These are phyloP conservation scores for Zele albiditarsus DNA, from an alignment of 2,888 invertebrate species.

Conservation along the genomic window DNA sequence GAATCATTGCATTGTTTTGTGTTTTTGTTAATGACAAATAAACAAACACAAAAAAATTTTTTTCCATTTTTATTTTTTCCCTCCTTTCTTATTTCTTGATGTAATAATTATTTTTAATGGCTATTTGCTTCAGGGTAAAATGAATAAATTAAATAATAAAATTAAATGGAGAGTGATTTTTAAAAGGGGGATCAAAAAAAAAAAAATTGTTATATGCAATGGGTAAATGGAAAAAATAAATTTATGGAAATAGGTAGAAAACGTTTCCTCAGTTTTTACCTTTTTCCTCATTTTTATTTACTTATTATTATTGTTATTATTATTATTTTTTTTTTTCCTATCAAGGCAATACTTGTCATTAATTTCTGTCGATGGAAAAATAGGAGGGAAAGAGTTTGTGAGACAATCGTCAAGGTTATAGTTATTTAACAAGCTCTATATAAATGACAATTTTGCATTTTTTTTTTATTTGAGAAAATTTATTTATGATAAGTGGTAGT, in stretches of 20 bases:
- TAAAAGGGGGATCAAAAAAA: too few species aligned
- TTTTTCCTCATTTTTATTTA: too few species aligned
- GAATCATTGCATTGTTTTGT: background rate
- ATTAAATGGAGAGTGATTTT: too few species aligned
- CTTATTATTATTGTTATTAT: too few species aligned
- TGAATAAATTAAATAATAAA: too few species aligned
- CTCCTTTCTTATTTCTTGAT: background rate
- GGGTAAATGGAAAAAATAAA: background rate
- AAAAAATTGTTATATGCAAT: background rate
- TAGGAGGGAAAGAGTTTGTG: slow-evolving; percentile 47
- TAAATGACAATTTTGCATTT: background rate
- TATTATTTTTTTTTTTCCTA: background rate
- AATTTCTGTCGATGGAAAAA: slow-evolving; percentile 37
- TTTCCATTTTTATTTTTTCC: background rate
- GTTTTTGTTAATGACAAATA: background rate
- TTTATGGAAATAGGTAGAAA: background rate
- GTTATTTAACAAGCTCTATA: slow-evolving; percentile 31
- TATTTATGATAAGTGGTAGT: background rate
- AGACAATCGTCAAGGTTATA: slow-evolving; percentile 48
- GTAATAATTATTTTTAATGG: slow-evolving; percentile 13
- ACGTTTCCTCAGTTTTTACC: too few species aligned
- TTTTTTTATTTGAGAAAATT: background rate
- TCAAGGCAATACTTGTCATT: slow-evolving; percentile 5
- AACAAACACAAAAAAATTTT: background rate
- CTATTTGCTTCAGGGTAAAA: background rate